A percentile compares a stretch with the other conserved stretches of the same genome.
phyloP scores from a whole-genome alignment of 2,797 vertebrate genomes.

The Microcaecilia unicolor region DNA sequence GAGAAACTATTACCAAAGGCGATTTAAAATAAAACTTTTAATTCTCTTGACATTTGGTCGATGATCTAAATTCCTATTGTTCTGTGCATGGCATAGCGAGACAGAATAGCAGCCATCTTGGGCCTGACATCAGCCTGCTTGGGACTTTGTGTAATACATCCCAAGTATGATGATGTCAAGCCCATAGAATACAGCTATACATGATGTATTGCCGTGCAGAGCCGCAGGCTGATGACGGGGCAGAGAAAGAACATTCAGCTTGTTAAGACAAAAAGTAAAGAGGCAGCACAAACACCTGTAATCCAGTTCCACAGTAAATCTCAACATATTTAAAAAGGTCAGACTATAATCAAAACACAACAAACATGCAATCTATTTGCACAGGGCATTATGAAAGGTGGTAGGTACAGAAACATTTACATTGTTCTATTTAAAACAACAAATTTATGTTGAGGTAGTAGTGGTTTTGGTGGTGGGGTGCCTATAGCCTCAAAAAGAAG shows the following conservation, averaged over 20 bases:
- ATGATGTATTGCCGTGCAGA: slow-evolving; percentile 28
- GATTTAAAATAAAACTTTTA: background rate
- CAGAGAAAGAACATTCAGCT: slow-evolving; percentile 12
- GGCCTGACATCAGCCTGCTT: slow-evolving; percentile 55
- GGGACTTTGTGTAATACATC: slow-evolving; percentile 53
- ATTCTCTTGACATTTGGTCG: background rate
- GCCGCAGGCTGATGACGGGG: slow-evolving; percentile 12
- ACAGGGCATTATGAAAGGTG: too few relatives aligned
- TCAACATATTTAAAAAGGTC: too few relatives aligned
- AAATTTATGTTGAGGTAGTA: too few relatives aligned
- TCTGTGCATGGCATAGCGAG: slow-evolving; percentile 32
- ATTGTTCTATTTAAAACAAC: too few relatives aligned
- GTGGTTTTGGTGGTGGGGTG: too few relatives aligned
- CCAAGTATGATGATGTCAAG: slow-evolving; percentile 61
- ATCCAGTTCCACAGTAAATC: too few relatives aligned
- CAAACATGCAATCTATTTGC: too few relatives aligned
- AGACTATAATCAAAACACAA: too few relatives aligned
- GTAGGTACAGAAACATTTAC: too few relatives aligned
- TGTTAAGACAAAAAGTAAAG: too few relatives aligned
- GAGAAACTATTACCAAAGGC: background rate
- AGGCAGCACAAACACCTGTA: too few relatives aligned
- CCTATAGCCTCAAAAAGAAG: too few relatives aligned
- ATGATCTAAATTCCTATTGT: background rate
- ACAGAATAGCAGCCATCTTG: slow-evolving; percentile 51
- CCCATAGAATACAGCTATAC: slow-evolving; percentile 50